Evolutionary conservation across 2,888 invertebrate species (phyloP).

Genomic region (Fabriciana adippe): DNA sequence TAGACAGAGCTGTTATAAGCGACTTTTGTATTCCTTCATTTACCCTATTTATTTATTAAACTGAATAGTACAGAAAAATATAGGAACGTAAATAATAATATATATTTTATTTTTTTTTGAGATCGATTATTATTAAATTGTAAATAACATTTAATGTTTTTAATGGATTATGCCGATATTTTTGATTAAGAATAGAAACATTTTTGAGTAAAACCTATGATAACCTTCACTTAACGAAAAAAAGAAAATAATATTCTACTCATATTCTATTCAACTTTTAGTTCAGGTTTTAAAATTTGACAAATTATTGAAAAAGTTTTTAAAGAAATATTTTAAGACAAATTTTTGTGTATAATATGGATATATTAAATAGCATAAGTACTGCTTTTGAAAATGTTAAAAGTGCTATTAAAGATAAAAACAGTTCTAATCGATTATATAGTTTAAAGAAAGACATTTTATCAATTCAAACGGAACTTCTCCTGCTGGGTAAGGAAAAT

Average conservation of each 20-base stretch:
- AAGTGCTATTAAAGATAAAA: slow-evolving; percentile 60
- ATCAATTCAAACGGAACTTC: slow-evolving; percentile 58
- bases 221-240: not conserved
- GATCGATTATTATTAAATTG: no score
- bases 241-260: slow-evolving; percentile 3
- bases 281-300: slow-evolving; percentile 26
- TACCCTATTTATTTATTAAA: no score
- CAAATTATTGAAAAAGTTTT: slow-evolving; percentile 15
- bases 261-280: not conserved
- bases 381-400: slow-evolving; percentile 64
- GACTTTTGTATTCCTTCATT: no score
- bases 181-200: no score
- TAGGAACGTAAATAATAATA: no score
- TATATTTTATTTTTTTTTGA: no score
- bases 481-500: slow-evolving; percentile 64
- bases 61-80: no score
- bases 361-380: slow-evolving; percentile 60
- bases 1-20: no score
- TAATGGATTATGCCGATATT: no score
- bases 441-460: slow-evolving; percentile 65
- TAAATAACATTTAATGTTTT: no score
- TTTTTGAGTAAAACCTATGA: no score
- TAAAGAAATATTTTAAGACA: slow-evolving; percentile 14
- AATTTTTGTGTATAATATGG: slow-evolving; percentile 49
- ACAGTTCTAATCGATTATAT: slow-evolving; percentile 57